Conservation (phyloP, 2,797 vertebrate genomes). For the Tiaroga cobitis region DNA sequence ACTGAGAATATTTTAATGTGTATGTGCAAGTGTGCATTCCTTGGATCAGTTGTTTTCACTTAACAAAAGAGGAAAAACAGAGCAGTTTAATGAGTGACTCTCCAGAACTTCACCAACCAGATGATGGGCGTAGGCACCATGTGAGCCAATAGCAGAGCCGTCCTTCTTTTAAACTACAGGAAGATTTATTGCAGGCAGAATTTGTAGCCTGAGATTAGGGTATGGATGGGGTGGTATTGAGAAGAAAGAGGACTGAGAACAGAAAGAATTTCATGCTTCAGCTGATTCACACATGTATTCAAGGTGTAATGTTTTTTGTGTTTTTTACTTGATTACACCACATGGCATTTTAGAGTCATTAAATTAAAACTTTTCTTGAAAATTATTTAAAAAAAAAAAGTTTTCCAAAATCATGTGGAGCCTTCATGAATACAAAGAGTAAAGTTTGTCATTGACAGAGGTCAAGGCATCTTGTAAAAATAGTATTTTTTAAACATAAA, state of each 20-base stretch:
- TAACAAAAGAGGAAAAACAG: conserved; percentile 23
- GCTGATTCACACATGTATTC: background rate
- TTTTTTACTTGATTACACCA: background rate
- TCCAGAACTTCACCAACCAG: conserved; percentile 50
- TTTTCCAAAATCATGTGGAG: background rate
- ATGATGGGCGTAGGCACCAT: conserved; percentile 54
- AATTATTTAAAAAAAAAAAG: background rate
- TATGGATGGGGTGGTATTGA: background rate
- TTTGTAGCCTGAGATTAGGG: background rate
- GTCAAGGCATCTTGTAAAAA: background rate
- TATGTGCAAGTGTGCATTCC: conserved; percentile 38
- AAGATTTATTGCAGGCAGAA: conserved; percentile 39
- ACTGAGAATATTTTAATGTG: conserved; percentile 16
- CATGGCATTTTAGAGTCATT: background rate
- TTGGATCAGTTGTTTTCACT: conserved; percentile 38
- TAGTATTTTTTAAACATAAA: background rate
- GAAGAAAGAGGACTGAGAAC: background rate
- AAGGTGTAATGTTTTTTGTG: background rate
- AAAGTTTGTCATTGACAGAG: background rate
- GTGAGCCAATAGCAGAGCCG: conserved; percentile 54
- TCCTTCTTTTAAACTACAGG: conserved; percentile 33
- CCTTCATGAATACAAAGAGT: background rate
- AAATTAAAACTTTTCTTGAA: background rate
- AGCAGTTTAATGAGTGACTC: conserved; percentile 40
- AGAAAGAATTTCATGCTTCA: background rate